Evolutionary conservation across 2,113 vertebrate genomes (phyloP), one percentile per base, ranked within the genome.

Genomic region (Oncorhynchus mykiss): DNA sequence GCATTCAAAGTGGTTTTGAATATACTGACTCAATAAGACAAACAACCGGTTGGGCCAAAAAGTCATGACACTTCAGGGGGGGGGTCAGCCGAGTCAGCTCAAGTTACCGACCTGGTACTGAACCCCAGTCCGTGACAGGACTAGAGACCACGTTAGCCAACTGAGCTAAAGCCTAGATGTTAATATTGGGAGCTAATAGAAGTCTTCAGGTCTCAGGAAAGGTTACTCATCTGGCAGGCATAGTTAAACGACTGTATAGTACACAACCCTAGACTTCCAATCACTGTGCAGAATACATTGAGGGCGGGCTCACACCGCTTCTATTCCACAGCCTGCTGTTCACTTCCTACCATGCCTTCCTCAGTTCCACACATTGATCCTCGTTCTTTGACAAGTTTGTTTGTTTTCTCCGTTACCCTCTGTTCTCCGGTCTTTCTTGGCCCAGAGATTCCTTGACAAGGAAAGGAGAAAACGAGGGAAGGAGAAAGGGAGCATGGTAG

Each of bases 281-380:
- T 45, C 39, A 45, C 39, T 45, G 39, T 45, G 39, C 39, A 45
- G 39, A 45, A 45, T 45, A 45, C 39, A 45, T 45, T 45, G 9
- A 45, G 39, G 39, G 39, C 0, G 9, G 39, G 39, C 39, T 45
- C 39, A 45, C 39, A 45, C 39, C 12, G 39, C 39, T 45, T 11
- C 39, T 11, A 45, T 45, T 45, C 62, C 9, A 13, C 24, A 13
- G 9, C 24, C 62, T 25, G 62, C 62, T 27, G 62, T 25, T 65
- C 22, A 65, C 22, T 75, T 72, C 69, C 20, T 77, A 34, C 60
- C 64, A 24, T 57, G 78, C 27, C 77, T 76, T 24, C 25, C 3
- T 85, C 82, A 69, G 74, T 85, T 85, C 86, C 75, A 89, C 74
- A 12, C 29, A 75, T 62, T 12, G 66, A 69, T 76, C 67, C 29